Percentiles rank a stretch among this genome's conserved stretches.
Evolutionary conservation across 2,113 vertebrate species (phyloP).

Genomic region (Tetrax tetrax): DNA sequence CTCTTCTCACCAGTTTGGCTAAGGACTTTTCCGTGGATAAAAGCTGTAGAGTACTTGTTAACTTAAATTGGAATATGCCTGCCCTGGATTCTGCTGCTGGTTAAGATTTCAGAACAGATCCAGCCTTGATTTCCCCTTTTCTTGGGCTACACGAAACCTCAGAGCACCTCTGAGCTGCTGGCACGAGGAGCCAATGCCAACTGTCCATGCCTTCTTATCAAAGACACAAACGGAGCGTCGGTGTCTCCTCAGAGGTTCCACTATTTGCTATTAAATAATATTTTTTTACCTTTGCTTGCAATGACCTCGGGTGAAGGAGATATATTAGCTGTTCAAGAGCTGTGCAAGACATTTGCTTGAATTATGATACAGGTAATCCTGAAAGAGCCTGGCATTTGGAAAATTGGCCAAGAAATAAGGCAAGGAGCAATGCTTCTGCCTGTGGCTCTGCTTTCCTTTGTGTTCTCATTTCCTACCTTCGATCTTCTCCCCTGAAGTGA

Average conservation of each 20-base stretch:
- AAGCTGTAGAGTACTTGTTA: not conserved
- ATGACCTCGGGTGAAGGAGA: not conserved
- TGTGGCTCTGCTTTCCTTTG: not conserved
- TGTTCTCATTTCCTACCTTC: slow-evolving; percentile 34
- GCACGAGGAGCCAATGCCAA: not conserved
- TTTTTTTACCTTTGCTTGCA: not conserved
- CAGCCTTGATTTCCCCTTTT: not conserved
- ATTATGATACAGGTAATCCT: not conserved
- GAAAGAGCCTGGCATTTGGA: not conserved
- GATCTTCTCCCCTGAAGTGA: not conserved
- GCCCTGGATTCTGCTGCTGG: not conserved
- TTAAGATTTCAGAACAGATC: not conserved
- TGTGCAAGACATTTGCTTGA: not conserved
- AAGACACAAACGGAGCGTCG: not conserved
- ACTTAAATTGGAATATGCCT: not conserved
- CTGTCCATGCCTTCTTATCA: not conserved
- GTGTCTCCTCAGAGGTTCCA: not conserved
- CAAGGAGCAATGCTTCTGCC: not conserved
- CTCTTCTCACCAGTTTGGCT: not conserved
- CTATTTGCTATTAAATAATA: not conserved
- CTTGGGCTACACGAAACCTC: not conserved
- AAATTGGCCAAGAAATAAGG: not conserved
- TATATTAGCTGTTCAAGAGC: not conserved
- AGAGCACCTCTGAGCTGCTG: not conserved
- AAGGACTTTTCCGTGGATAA: not conserved